Evolutionary conservation across 2,888 invertebrate species (phyloP).

Genomic region (Phasia obesa): DNA sequence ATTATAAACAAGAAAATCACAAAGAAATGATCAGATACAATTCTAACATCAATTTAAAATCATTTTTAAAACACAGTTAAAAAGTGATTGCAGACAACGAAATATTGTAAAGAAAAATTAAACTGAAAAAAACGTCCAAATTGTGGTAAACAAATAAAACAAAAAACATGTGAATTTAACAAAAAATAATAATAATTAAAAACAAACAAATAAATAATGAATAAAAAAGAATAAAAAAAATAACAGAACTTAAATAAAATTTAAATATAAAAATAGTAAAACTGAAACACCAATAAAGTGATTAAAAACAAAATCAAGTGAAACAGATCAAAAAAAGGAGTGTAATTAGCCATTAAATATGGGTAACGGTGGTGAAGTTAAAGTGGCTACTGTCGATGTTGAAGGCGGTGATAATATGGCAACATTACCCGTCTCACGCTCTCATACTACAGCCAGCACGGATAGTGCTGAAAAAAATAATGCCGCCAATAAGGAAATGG

Average conservation of each 20-base stretch:
- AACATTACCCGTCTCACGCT: slow-evolving; percentile 92
- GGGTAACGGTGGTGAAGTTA: slow-evolving; percentile 89
- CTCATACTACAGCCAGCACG: slow-evolving; percentile 87
- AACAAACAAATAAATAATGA: no score
- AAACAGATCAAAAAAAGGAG: slow-evolving; percentile 13
- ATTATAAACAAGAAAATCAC: slow-evolving; percentile 74
- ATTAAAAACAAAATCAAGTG: slow-evolving; percentile 30
- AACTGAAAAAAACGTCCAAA: slow-evolving; percentile 65
- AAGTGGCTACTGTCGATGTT: slow-evolving; percentile 94
- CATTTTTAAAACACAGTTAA: slow-evolving; percentile 39
- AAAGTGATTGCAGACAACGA: slow-evolving; percentile 67
- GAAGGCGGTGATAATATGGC: slow-evolving; percentile 95
- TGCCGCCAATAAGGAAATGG: slow-evolving; percentile 93
- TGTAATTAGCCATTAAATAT: slow-evolving; percentile 76
- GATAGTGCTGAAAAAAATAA: slow-evolving; percentile 91
- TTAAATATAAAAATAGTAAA: slow-evolving; percentile 27
- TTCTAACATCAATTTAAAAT: background rate
- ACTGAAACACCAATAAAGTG: background rate
- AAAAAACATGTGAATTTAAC: slow-evolving; percentile 69
- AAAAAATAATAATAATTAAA: no score
- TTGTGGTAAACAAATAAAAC: slow-evolving; percentile 72
- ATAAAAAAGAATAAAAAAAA: slow-evolving; percentile 48
- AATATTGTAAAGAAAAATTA: slow-evolving; percentile 41
- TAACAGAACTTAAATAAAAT: slow-evolving; percentile 31
- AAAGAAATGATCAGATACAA: slow-evolving; percentile 63